phyloP scores from a whole-genome alignment of 2,888 invertebrate species.

The Caenorhabditis drosophilae region DNA sequence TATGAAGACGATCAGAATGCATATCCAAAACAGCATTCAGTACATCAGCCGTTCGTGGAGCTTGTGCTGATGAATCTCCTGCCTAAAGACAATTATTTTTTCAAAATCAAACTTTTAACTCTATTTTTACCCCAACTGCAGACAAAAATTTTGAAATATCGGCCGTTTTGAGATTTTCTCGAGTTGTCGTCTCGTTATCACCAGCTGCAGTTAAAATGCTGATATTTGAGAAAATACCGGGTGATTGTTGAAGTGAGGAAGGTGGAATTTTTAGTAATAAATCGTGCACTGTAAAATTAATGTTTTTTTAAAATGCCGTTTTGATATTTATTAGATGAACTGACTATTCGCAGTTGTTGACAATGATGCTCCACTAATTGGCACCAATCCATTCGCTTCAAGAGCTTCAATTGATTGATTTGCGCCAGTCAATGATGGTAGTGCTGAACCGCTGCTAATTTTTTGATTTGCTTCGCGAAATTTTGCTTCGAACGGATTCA shows the following conservation, averaged over 20 bases:
- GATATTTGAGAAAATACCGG: conserved; percentile 65
- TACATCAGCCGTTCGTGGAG: conserved; percentile 67
- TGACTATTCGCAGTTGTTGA: conserved; percentile 6
- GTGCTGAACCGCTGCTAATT: conserved; percentile 38
- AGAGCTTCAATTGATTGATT: conserved; percentile 37
- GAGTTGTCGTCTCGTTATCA: conserved; percentile 48
- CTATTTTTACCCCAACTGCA: too few species aligned
- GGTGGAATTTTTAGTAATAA: conserved; percentile 39
- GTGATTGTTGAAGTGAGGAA: conserved; percentile 51
- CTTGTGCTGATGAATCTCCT: conserved; percentile 47
- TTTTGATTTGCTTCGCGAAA: conserved; percentile 67
- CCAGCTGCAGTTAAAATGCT: conserved; percentile 51
- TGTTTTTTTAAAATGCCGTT: background rate
- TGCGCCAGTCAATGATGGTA: conserved; percentile 24
- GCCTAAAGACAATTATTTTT: too few species aligned
- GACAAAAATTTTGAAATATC: conserved; percentile 46
- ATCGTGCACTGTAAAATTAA: conserved; percentile 14
- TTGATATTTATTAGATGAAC: background rate
- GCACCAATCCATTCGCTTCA: conserved; percentile 49
- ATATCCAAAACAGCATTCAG: conserved; percentile 67
- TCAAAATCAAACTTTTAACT: too few species aligned
- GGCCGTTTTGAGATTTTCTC: conserved; percentile 48
- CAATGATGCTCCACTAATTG: conserved; percentile 23
- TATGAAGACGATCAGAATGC: conserved; percentile 56
- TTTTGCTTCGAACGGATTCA: conserved; percentile 66